Percentiles rank a stretch among this genome's conserved stretches.
phyloP scores from a whole-genome alignment of 2,888 invertebrate species.

The Blastobasis adustella region DNA sequence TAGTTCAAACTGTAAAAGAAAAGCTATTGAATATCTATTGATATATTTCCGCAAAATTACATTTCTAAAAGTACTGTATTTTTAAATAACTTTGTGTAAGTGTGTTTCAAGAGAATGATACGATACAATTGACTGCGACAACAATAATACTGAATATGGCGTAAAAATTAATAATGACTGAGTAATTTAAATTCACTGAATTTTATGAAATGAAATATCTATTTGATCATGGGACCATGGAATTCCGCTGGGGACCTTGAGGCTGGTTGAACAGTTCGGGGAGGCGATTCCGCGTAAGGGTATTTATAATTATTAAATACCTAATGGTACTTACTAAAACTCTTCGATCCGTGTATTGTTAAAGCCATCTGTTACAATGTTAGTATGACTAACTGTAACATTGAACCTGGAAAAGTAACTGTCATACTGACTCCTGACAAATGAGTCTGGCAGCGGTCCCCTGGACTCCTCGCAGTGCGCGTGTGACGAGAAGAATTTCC shows the following conservation, averaged over 20 bases:
- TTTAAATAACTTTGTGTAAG: no score
- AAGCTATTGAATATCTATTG: no score
- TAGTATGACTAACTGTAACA: conserved; percentile 10
- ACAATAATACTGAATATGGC: no score
- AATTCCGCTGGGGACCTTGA: no score
- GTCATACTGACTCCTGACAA: conserved; percentile 1
- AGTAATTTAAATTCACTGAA: no score
- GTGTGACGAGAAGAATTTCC: conserved; percentile 1
- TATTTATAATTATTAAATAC: not conserved
- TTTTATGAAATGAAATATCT: not conserved
- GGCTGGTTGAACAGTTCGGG: no score
- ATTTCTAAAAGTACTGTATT: no score
- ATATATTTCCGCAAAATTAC: no score
- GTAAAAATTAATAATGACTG: no score
- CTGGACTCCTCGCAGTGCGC: conserved; percentile 1
- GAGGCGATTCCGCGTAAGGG: not conserved
- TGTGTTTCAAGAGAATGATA: no score
- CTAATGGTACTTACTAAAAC: conserved; percentile 5
- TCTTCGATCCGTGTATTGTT: conserved; percentile 20
- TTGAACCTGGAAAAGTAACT: not conserved
- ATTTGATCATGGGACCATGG: not conserved
- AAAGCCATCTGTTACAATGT: conserved; percentile 14
- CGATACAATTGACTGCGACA: no score
- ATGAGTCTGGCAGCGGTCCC: conserved; percentile 6
- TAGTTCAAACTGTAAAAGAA: conserved; percentile 8